Percentiles rank a stretch among this genome's conserved stretches.
Evolutionary conservation across 2,888 invertebrate genomes (phyloP).

Genomic region (Pseudoips prasinana): DNA sequence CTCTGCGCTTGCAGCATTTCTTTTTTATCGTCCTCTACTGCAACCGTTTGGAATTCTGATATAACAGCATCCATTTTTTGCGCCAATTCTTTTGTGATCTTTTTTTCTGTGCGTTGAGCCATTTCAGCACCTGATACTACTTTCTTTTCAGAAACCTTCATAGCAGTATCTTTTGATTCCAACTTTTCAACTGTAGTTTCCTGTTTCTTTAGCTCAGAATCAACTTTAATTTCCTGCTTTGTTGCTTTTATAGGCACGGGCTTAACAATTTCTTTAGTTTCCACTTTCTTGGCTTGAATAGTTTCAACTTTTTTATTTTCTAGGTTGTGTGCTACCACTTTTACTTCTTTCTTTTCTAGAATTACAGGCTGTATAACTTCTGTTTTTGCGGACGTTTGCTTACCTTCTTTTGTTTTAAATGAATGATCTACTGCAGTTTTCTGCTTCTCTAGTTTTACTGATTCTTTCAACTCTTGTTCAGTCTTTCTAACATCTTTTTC

Average conservation of each 20-base stretch:
- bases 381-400: conserved; percentile 3
- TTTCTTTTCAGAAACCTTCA: conserved; percentile 23
- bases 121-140: conserved; percentile 58
- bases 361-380: conserved; percentile 17
- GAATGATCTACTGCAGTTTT: conserved; percentile 8
- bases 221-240: conserved; percentile 7
- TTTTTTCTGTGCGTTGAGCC: conserved; percentile 62
- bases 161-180: conserved; percentile 6
- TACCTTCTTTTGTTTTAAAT: conserved; percentile 12
- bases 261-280: conserved; percentile 22
- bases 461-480: conserved; percentile 9
- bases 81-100: conserved; percentile 56
- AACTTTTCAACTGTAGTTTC: conserved; percentile 3
- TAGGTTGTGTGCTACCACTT: conserved; percentile 16
- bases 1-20: conserved; percentile 22
- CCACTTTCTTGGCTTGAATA: conserved; percentile 20
- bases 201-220: conserved; percentile 11
- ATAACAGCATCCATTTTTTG: conserved; percentile 66
- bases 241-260: conserved; percentile 19
- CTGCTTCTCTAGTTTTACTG: conserved; percentile 6
- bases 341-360: conserved; percentile 22
- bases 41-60: conserved; percentile 61
- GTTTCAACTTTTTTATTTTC: conserved; percentile 16
- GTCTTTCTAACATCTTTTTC: conserved; percentile 7
- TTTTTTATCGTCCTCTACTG: conserved; percentile 44